phyloP scores from a whole-genome alignment of 2,888 invertebrate genomes.

The Melieria picta region DNA sequence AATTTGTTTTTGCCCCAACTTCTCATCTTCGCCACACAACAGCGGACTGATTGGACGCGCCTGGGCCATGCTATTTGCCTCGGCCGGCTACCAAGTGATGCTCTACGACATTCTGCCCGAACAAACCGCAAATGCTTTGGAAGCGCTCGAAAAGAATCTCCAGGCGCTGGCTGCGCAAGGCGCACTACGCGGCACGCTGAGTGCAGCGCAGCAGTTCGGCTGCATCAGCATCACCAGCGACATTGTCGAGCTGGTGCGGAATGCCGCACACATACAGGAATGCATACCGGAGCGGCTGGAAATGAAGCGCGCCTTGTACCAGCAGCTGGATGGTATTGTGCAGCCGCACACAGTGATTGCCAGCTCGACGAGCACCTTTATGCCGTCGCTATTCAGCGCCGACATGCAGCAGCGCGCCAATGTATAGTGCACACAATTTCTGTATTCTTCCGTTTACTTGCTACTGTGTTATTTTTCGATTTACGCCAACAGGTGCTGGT shows the following conservation, averaged over 20 bases:
- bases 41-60: slow-evolving; percentile 96
- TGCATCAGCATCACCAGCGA: slow-evolving; percentile 79
- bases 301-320: slow-evolving; percentile 83
- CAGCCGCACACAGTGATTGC: slow-evolving; percentile 82
- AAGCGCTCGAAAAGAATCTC: slow-evolving; percentile 78
- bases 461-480: background rate
- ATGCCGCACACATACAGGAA: slow-evolving; percentile 87
- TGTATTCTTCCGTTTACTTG: background rate
- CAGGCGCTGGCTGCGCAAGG: slow-evolving; percentile 75
- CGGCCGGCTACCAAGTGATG: slow-evolving; percentile 89
- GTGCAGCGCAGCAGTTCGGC: slow-evolving; percentile 77
- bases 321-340: slow-evolving; percentile 79
- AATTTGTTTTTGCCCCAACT: background rate
- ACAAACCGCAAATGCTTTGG: slow-evolving; percentile 78
- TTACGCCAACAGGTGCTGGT: slow-evolving; percentile 67
- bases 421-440: slow-evolving; percentile 58
- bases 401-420: slow-evolving; percentile 55
- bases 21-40: background rate
- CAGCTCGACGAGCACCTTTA: slow-evolving; percentile 92
- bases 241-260: slow-evolving; percentile 77
- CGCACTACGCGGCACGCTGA: slow-evolving; percentile 78
- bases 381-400: slow-evolving; percentile 86
- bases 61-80: slow-evolving; percentile 96
- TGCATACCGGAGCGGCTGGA: slow-evolving; percentile 91
- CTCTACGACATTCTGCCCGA: slow-evolving; percentile 85